These are phyloP conservation scores for Diplolepis rosae DNA, from an alignment of 2,888 invertebrate species.

Conservation along the genomic window DNA sequence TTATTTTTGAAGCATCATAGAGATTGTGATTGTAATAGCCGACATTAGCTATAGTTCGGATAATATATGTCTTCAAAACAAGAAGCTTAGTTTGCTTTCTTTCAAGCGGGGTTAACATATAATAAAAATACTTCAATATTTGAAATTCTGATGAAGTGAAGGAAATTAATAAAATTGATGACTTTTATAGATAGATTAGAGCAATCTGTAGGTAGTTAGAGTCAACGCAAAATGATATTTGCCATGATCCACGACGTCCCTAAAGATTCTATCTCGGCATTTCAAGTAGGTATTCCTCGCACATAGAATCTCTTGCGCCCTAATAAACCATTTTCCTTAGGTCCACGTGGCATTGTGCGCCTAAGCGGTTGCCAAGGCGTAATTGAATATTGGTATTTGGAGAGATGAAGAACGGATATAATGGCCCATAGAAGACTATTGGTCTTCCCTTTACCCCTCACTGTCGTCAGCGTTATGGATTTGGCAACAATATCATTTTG, in stretches of 20 bases:
- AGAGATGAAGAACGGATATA: slow-evolving; percentile 56
- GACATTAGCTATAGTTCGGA: no score
- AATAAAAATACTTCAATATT: no score
- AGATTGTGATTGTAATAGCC: no score
- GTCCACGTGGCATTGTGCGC: slow-evolving; percentile 50
- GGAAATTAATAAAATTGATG: not conserved
- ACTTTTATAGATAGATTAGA: not conserved
- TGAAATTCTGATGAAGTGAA: not conserved
- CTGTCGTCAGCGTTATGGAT: slow-evolving; percentile 34
- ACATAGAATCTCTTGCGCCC: slow-evolving; percentile 49
- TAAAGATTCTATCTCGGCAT: slow-evolving; percentile 51
- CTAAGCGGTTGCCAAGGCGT: slow-evolving; percentile 55
- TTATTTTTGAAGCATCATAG: no score
- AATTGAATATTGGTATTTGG: slow-evolving; percentile 68
- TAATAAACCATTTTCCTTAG: slow-evolving; percentile 59
- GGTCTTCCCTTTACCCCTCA: slow-evolving; percentile 47
- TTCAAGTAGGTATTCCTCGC: slow-evolving; percentile 41
- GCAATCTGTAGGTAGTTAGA: slow-evolving; percentile 22
- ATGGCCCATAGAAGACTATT: slow-evolving; percentile 51
- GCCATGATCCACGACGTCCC: slow-evolving; percentile 42
- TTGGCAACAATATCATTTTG: not conserved
- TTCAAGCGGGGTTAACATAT: no score
- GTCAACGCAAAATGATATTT: slow-evolving; percentile 14
- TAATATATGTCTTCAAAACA: no score
- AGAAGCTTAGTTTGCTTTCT: no score